Conservation (phyloP, 1,140 invertebrate genomes). For the Spodoptera frugiperda region DNA sequence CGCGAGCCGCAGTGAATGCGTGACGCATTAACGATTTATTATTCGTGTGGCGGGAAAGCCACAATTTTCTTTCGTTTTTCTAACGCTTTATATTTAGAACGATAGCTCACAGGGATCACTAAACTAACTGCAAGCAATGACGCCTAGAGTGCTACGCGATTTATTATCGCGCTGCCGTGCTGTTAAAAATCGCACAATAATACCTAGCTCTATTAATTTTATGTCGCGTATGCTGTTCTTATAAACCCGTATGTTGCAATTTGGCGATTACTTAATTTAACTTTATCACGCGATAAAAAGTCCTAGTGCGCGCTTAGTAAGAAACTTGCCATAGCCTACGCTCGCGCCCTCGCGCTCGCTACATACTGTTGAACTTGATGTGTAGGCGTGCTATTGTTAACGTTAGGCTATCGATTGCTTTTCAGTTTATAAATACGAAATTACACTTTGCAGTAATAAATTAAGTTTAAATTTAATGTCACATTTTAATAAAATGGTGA, state of each 20-base stretch:
- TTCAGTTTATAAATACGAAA: background rate
- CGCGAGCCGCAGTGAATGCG: background rate
- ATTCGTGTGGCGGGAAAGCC: slow-evolving; percentile 26
- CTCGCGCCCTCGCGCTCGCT: background rate
- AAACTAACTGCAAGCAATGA: background rate
- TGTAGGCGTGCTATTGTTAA: slow-evolving; percentile 21
- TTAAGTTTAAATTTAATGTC: no score
- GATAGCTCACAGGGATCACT: slow-evolving; percentile 21
- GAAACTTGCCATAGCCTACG: background rate
- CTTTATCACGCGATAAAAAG: no score
- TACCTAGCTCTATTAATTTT: no score
- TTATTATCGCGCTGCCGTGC: no score
- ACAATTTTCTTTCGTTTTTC: slow-evolving; percentile 23
- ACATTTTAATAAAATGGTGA: background rate
- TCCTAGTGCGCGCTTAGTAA: no score
- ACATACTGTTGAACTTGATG: slow-evolving; percentile 28
- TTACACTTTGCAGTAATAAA: background rate
- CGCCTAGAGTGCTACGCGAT: no score
- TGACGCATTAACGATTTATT: slow-evolving; percentile 20
- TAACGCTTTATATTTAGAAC: background rate
- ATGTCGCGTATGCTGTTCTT: no score
- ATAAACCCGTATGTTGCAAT: no score
- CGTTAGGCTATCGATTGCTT: background rate
- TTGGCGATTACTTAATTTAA: no score
- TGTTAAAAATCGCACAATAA: no score